Base-by-base conservation (phyloP, 1,140 invertebrate species). In the Neodiprion lecontei region DNA sequence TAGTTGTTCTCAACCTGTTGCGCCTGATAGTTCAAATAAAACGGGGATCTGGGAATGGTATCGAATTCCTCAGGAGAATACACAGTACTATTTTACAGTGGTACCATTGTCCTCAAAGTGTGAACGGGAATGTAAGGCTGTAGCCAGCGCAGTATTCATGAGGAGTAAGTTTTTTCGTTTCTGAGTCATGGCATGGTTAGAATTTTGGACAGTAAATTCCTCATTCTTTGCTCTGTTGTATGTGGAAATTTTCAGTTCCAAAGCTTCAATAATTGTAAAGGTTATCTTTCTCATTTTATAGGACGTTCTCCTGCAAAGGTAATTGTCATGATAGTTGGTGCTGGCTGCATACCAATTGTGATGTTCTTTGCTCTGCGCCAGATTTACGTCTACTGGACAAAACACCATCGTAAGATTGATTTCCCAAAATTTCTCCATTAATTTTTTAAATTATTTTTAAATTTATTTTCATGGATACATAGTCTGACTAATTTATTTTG, bases 111-210 rank as follows among this genome's bases (percentile, higher is more conserved):
- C 47, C 78, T 12, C 21, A 79, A 0, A 88, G 87, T 67, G 74
- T 75, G n/a, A 65, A 81, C 12, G 50, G 84, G 74, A 84, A 84
- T 21, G 48, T 40, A 66, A 68, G 14, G 61, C 11, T 69, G 67
- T 67, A 17, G 69, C 49, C 69, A 53, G 65, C 70, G 72, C 69
- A 72, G 7, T 40, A 65, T 80, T 75, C 66, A 77, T 74, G 85
- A 79, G 8, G 65, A 88, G 85, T 81, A 69, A 79, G 83, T 73
- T 65, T 77, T 7, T 82, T 82, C 0, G 75, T 82, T 40, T 83
- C 80, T 49, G 67, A 88, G 70, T 69, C 87, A 11, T 86, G 28
- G 28, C 28, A 40, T 88, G 50, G 88, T 88, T 86, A 88, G 88
- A 69, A 86, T 88, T 48, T 21, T 69, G 70, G 23, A 67, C 71